Percentiles rank a stretch among this genome's conserved stretches.
These are phyloP conservation scores for Drosophila paramelanica DNA, from an alignment of 2,888 invertebrate genomes.

Conservation along the genomic window DNA sequence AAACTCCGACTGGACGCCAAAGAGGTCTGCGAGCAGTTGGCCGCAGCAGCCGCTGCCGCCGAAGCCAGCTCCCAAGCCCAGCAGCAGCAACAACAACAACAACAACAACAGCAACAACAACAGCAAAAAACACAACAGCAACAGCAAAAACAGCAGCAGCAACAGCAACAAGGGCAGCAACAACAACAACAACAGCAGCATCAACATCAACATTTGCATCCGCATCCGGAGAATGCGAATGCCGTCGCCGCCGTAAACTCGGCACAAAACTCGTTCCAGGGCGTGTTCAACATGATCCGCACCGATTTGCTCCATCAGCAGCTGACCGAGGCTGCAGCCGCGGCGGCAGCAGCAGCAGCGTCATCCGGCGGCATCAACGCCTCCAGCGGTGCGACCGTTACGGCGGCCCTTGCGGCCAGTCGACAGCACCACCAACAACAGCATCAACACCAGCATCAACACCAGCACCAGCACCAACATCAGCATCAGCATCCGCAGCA, in stretches of 20 bases:
- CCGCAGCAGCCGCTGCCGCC: constrained; percentile 56
- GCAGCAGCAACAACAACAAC: constrained; percentile 42
- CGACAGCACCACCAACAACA: constrained; percentile 1
- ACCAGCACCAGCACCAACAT: constrained; percentile 19
- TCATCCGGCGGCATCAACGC: constrained; percentile 7
- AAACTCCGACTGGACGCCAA: constrained; percentile 78
- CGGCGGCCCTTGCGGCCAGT: too few species aligned
- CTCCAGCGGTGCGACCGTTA: too few species aligned
- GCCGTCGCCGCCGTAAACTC: too few species aligned
- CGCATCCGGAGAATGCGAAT: not conserved
- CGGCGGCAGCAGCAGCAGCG: constrained; percentile 1
- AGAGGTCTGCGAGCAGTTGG: constrained; percentile 74
- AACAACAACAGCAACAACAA: constrained; percentile 6
- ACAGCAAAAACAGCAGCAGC: constrained; percentile 1
- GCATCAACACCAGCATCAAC: constrained; percentile 12
- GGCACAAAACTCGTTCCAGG: constrained; percentile 79
- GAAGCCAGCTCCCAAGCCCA: constrained; percentile 18
- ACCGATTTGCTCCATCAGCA: constrained; percentile 69
- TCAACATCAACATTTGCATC: not conserved
- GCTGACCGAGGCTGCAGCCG: constrained; percentile 46
- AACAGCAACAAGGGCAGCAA: constrained; percentile 33
- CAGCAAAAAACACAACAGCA: not conserved
- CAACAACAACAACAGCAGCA: not conserved
- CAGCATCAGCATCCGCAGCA: constrained; percentile 34
- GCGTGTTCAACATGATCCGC: constrained; percentile 79